Evolutionary conservation across 2,113 vertebrate genomes (phyloP), one percentile per base, ranked within the genome.

Genomic region (zebrafish (Danio rerio)): DNA sequence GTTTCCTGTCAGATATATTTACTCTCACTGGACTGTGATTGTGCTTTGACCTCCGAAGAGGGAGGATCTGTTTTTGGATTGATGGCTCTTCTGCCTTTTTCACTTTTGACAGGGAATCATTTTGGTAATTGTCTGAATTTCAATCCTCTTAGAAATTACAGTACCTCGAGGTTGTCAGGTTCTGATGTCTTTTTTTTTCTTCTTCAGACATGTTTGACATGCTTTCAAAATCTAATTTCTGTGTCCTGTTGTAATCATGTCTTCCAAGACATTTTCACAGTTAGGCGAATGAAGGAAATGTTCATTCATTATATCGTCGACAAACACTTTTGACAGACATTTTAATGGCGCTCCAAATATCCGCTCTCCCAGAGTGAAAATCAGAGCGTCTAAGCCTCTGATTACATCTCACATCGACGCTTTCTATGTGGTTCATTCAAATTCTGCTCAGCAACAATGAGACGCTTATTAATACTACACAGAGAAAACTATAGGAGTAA

Each of bases 341-440:
- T 53, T 79, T 79, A 79, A 79, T 79, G 40, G 77, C 42, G 45
- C 62, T 55, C 62, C 47, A 79, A 79, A 79, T 68, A 79, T 79
- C 77, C 50, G 21, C 61, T 79, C 31, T 79, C 31, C 61, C 77
- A 53, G 31, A 66, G 31, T 68, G 31, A 66, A 66, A 77, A 77
- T 50, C 56, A 77, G 13, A 77, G 59, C 1, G 61, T 55, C 62
- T 52, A 66, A 78, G 9, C 59, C 62, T 66, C 50, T 66, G 62
- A 66, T 79, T 55, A 42, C 11, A 66, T 79, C 77, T 78, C 59
- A 77, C 7, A 20, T 66, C 15, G 52, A 63, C 49, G 15, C 20
- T 55, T 79, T 79, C 58, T 65, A 47, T 50, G 7, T 52, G 59
- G 20, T 65, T 63, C 47, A 78, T 78, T 78, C 47, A 78, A 63